Base-by-base conservation (phyloP, 2,888 invertebrate species). In the Trissoscelio sp. region DNA sequence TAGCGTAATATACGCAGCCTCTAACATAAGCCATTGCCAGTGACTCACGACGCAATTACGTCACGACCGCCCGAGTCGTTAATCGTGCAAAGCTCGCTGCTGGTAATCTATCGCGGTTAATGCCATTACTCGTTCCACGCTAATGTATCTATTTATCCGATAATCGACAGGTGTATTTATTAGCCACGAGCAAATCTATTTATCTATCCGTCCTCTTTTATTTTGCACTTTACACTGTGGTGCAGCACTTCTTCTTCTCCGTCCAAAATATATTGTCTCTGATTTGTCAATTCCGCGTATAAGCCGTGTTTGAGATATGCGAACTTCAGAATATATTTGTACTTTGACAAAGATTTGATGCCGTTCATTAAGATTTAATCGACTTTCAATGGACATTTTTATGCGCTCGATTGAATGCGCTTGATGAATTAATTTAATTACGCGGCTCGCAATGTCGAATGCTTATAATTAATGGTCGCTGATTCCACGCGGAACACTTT, bases 71-170 rank as follows among this genome's bases (percentile, higher is more conserved):
- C 75, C 72, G 82, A 83, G 79, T 81, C 79, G 83, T 80, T 83
- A 78, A 82, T 82, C 81, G 79, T 70, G 79, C 73, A 79, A 72
- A 62, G 73, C 81, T 79, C 70, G 72, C 74, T 79, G 80, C 73
- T 79, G 82, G 78, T 82, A 83, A 82, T 72, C 83, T 82, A 81
- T 84, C 80, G 73, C 66, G 60, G 78, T 83, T 83, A 83, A 83
- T 81, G 81, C 81, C 82, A 83, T 83, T 85, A 83, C 79, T 79
- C 77, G 75, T 67, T 81, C 81, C 74, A 62, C 66, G 64, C 80
- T 83, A 83, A 85, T 83, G 83, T 83, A 74, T 85, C 83, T 84
- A 84, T 84, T 85, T 84, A 84, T 83, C 80, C 79, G 69, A 85
- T 83, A 83, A 85, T 85, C 83, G 82, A 79, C 83, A 83, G 84